phyloP scores from a whole-genome alignment of 2,113 vertebrate species.

The Callithrix jacchus region DNA sequence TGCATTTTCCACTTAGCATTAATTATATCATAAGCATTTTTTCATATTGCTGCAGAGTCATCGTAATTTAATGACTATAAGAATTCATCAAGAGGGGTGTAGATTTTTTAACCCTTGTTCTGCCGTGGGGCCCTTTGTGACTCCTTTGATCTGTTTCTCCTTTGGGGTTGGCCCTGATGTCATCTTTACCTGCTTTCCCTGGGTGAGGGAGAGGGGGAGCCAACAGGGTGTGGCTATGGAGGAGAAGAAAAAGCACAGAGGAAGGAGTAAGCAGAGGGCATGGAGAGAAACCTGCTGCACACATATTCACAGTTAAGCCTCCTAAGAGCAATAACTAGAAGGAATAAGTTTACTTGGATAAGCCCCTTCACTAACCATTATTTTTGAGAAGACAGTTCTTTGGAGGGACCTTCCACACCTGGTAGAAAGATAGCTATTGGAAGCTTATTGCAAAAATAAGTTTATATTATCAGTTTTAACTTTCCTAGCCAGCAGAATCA shows the following conservation, averaged over 20 bases:
- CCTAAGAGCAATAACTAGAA: background rate
- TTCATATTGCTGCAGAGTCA: conserved; percentile 70
- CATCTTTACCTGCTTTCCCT: background rate
- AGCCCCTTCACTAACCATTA: background rate
- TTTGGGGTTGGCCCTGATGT: background rate
- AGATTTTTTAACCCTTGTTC: conserved; percentile 43
- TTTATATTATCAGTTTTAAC: background rate
- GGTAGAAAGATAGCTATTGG: background rate
- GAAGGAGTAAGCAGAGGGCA: background rate
- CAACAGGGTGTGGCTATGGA: background rate
- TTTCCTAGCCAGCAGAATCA: background rate
- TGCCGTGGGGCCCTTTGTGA: background rate
- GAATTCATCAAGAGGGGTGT: conserved; percentile 53
- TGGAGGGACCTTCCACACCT: background rate
- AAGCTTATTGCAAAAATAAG: background rate
- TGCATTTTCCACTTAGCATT: conserved; percentile 79
- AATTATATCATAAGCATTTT: conserved; percentile 78
- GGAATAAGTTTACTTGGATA: background rate
- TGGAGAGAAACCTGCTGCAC: background rate
- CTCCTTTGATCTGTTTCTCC: background rate
- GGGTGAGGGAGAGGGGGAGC: background rate
- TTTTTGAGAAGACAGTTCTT: background rate
- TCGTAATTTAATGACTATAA: conserved; percentile 69
- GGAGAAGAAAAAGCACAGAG: too few species aligned
- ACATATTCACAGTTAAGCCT: background rate